Evolutionary conservation across 2,888 invertebrate species (phyloP).

Genomic region (Gandaritis pyraliata): DNA sequence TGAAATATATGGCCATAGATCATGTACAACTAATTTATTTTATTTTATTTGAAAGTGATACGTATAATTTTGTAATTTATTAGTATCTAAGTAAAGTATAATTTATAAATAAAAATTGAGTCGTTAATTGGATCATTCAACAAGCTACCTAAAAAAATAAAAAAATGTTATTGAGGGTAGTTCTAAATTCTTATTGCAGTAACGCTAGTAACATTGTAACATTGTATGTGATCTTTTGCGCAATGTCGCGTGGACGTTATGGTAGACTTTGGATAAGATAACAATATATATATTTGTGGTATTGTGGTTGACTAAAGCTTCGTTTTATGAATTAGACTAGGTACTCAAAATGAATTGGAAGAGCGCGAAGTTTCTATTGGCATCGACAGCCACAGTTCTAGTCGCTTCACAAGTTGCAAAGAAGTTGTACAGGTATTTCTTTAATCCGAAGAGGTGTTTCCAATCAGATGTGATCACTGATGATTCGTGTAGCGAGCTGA

Average conservation of each 20-base stretch:
- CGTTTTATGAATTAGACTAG: constrained; percentile 44
- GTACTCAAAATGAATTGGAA: constrained; percentile 72
- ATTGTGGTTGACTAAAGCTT: constrained; percentile 27
- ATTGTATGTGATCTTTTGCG: constrained; percentile 30
- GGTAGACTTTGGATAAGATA: constrained; percentile 62
- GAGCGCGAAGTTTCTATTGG: constrained; percentile 71
- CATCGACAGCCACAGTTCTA: constrained; percentile 72
- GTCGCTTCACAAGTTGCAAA: constrained; percentile 73
- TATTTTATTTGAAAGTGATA: too few relatives aligned
- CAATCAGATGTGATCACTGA: constrained; percentile 53
- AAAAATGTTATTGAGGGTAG: constrained; percentile 52
- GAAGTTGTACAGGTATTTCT: constrained; percentile 70
- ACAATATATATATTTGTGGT: constrained; percentile 47
- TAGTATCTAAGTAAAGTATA: too few relatives aligned
- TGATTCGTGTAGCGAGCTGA: constrained; percentile 63
- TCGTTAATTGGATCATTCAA: too few relatives aligned
- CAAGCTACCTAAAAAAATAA: too few relatives aligned
- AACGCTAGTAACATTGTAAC: not conserved
- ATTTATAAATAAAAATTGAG: too few relatives aligned
- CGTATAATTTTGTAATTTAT: too few relatives aligned
- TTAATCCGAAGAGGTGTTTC: constrained; percentile 47
- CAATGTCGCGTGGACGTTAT: constrained; percentile 66
- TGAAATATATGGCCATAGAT: too few relatives aligned
- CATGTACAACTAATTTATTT: too few relatives aligned
- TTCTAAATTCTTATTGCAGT: constrained; percentile 19